Base-by-base conservation (phyloP, 2,113 vertebrate genomes). In the Hassar affinis region DNA sequence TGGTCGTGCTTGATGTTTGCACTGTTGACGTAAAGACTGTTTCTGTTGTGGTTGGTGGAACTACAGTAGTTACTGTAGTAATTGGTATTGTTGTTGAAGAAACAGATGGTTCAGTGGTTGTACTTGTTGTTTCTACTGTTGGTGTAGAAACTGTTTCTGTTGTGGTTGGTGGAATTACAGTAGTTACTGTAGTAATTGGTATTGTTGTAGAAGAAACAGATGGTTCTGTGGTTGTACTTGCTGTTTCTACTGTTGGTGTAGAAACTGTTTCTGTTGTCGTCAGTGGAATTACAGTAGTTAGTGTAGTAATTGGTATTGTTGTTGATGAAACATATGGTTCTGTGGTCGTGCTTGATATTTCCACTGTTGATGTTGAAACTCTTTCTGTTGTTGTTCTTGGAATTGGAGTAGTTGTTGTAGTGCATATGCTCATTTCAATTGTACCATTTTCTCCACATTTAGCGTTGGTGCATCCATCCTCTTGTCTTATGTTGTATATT, bases 401-500 rank as follows among this genome's bases (percentile, higher is more conserved):
- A 38, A 3, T 52, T 81, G 0, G 9, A 78, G 64, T 47, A 78
- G 81, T 30, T 52, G 20, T 2, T 59, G 56, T 15, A 22, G 75
- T 80, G n/a, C n/a, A n/a, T n/a, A n/a, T n/a, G n/a, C n/a, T n/a
- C n/a, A n/a, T n/a, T n/a, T n/a, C n/a, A n/a, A n/a, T 87, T 14
- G 1, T 74, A 54, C 74, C 66, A 66, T 82, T 35, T 22, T 20
- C 1, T 20, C 10, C 79, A 85, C 86, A 87, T 3, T 12, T 22
- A 61, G 83, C 86, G 25, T 1, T 66, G 3, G 85, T 52, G 30
- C 86, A 87, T 45, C 66, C 66, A 82, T 84, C 54, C 4, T 83
- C 86, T 82, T 85, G 83, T 38, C 64, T 78, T 52, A 79, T 84
- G 49, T 51, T 12, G 2, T 87, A 85, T 12, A 87, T 57, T 49